Evolutionary conservation across 2,888 invertebrate genomes (phyloP).

Genomic region (Cosmia trapezina): DNA sequence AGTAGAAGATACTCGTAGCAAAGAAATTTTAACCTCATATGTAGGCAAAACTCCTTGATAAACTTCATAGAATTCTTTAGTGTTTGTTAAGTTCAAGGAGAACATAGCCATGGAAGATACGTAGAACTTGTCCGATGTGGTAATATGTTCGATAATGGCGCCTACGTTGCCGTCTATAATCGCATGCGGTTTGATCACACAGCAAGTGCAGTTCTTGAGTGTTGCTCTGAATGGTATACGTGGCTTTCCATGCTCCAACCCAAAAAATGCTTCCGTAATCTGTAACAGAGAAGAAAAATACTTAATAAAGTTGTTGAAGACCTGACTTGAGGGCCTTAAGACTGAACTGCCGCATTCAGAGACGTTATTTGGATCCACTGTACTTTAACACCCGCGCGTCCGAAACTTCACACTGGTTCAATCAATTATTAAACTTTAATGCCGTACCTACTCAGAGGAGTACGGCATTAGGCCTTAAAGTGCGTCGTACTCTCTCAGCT

Average conservation of each 20-base stretch:
- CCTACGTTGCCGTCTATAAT: conserved; percentile 94
- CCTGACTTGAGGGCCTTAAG: no score
- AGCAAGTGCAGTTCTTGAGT: conserved; percentile 93
- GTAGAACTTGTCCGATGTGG: conserved; percentile 92
- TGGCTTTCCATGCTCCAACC: conserved; percentile 78
- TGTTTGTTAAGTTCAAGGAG: conserved; percentile 93
- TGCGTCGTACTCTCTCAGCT: no score
- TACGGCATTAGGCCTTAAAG: no score
- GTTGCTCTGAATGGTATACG: conserved; percentile 87
- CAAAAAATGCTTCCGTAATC: conserved; percentile 83
- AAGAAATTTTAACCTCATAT: conserved; percentile 88
- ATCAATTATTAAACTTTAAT: no score
- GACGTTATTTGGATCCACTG: no score
- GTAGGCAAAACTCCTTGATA: conserved; percentile 96
- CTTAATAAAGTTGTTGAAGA: neutral
- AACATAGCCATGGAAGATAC: conserved; percentile 96
- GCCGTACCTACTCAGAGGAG: no score
- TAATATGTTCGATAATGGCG: conserved; percentile 93
- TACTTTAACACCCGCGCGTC: no score
- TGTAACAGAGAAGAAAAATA: conserved; percentile 50
- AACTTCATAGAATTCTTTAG: conserved; percentile 97
- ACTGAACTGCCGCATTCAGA: neutral
- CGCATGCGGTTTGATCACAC: conserved; percentile 97
- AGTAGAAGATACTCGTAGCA: neutral
- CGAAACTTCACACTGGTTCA: no score